Evolutionary conservation across 1,140 invertebrate species (phyloP).

Genomic region (Polyergus mexicanus): DNA sequence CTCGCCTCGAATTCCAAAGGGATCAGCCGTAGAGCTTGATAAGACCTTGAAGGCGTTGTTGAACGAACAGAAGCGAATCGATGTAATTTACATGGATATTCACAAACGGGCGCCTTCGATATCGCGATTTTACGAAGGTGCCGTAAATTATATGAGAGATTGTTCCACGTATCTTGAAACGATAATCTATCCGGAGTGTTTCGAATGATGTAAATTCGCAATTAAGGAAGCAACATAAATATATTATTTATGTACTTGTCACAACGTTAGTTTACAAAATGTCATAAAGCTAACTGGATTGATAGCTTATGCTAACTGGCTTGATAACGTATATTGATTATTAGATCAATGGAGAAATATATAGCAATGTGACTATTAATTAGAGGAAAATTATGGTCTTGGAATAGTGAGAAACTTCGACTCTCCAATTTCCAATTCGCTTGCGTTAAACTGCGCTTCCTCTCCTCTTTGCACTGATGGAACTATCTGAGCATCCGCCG

Average conservation of each 20-base stretch:
- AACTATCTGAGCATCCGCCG: conserved; percentile 54
- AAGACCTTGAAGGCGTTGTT: conserved; percentile 52
- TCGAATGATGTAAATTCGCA: neutral
- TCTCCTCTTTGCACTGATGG: conserved; percentile 51
- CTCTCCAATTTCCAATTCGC: neutral
- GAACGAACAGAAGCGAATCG: conserved; percentile 55
- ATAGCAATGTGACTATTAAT: conserved; percentile 33
- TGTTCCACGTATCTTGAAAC: neutral
- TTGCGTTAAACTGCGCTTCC: conserved; percentile 35
- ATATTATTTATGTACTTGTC: neutral
- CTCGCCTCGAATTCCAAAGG: conserved; percentile 45
- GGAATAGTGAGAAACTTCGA: conserved; percentile 29
- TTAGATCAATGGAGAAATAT: neutral
- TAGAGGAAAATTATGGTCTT: conserved; percentile 28
- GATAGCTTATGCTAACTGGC: neutral
- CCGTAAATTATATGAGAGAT: neutral
- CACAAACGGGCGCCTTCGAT: neutral
- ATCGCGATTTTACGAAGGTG: neutral
- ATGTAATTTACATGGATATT: conserved; percentile 60
- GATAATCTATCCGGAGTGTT: neutral
- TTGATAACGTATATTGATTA: neutral
- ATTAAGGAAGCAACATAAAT: neutral
- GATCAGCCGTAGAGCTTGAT: conserved; percentile 51
- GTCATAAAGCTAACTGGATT: neutral
- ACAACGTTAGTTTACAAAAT: neutral